Conservation (phyloP, 2,888 invertebrate genomes). For the Nemapogon koenigi region DNA sequence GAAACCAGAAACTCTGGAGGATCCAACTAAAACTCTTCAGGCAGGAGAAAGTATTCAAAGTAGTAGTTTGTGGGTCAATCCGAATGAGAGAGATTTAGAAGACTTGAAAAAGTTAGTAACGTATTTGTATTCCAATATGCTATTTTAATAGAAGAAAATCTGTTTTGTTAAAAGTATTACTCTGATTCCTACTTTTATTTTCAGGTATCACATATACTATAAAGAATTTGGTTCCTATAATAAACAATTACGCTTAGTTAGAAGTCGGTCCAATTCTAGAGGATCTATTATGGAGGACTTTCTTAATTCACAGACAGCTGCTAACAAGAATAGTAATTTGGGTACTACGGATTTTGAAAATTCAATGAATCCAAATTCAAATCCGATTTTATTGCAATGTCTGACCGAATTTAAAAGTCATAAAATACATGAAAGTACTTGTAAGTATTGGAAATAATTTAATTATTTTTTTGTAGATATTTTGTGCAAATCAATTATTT, state of each 20-base stretch:
- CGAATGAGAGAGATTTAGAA: conserved; percentile 58
- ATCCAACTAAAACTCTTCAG: conserved; percentile 29
- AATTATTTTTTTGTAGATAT: neutral
- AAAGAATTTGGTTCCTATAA: conserved; percentile 61
- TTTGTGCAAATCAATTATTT: neutral
- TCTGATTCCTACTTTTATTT: conserved; percentile 19
- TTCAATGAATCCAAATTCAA: conserved; percentile 23
- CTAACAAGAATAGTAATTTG: conserved; percentile 30
- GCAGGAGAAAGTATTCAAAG: conserved; percentile 44
- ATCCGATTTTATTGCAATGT: conserved; percentile 26
- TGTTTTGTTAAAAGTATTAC: conserved; percentile 1
- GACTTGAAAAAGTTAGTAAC: conserved; percentile 54
- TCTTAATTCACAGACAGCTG: conserved; percentile 25
- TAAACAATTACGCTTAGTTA: conserved; percentile 48
- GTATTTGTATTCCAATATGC: conserved; percentile 4
- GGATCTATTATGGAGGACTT: conserved; percentile 53
- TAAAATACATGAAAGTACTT: conserved; percentile 42
- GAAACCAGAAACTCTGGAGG: conserved; percentile 22
- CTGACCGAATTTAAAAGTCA: conserved; percentile 21
- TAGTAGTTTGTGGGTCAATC: conserved; percentile 46
- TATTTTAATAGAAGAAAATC: conserved; percentile 1
- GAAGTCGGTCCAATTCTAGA: conserved; percentile 51
- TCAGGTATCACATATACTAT: conserved; percentile 62
- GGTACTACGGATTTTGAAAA: conserved; percentile 37
- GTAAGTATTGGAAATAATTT: conserved; percentile 29